Evolutionary conservation across 2,888 invertebrate species (phyloP).

Genomic region (Sesamia inferens): DNA sequence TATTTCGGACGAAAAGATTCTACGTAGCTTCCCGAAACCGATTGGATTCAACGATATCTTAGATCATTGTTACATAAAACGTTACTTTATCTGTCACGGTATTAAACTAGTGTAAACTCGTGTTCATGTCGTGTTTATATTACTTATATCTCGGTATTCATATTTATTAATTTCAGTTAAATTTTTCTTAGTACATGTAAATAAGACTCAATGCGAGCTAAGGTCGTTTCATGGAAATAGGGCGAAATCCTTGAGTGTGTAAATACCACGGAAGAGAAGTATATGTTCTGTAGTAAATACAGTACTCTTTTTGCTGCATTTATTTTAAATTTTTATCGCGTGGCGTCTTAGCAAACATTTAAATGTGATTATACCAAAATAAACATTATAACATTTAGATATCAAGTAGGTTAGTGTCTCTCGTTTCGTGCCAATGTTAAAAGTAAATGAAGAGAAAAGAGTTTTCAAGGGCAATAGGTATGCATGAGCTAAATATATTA

Average conservation of each 20-base stretch:
- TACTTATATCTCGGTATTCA: neutral
- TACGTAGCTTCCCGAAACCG: too few relatives aligned
- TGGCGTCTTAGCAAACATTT: neutral
- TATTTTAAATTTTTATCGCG: slow-evolving; percentile 7
- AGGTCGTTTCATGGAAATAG: slow-evolving; percentile 19
- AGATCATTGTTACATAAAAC: slow-evolving; percentile 14
- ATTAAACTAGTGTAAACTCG: slow-evolving; percentile 10
- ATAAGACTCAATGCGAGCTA: slow-evolving; percentile 7
- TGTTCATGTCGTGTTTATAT: slow-evolving; percentile 4
- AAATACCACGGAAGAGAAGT: slow-evolving; percentile 6
- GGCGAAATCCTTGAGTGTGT: slow-evolving; percentile 33
- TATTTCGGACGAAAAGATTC: too few relatives aligned
- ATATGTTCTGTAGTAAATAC: too few relatives aligned
- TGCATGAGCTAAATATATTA: neutral
- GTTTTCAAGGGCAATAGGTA: slow-evolving; percentile 12
- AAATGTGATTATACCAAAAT: neutral
- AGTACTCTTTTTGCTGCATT: slow-evolving; percentile 26
- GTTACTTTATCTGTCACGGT: slow-evolving; percentile 24
- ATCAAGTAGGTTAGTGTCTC: neutral
- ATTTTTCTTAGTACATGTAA: slow-evolving; percentile 38
- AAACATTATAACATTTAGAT: neutral
- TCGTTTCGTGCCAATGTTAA: neutral
- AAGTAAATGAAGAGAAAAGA: slow-evolving; percentile 16
- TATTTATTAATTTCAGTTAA: slow-evolving; percentile 23
- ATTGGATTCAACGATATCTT: neutral